Conservation (phyloP, 2,888 invertebrate genomes). For the Platycheirus albimanus region DNA sequence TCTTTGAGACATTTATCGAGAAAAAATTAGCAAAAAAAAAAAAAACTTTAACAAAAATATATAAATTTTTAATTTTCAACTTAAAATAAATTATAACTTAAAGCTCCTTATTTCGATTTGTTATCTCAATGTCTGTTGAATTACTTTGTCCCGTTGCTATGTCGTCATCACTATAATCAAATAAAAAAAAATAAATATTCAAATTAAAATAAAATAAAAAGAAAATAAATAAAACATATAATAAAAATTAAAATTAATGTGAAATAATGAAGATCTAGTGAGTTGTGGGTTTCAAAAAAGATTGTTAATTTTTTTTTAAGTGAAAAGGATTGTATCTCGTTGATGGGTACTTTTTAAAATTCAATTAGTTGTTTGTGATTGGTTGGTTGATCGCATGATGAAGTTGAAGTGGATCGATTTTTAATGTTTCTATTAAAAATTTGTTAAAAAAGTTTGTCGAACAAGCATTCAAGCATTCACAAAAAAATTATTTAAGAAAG, state of each 20-base stretch:
- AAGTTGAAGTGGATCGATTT: conserved; percentile 41
- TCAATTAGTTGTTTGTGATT: conserved; percentile 16
- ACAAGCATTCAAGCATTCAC: conserved; percentile 74
- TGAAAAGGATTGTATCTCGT: conserved; percentile 46
- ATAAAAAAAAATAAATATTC: conserved; percentile 44
- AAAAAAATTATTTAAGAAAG: conserved; percentile 59
- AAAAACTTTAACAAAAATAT: conserved; percentile 20
- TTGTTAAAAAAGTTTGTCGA: conserved; percentile 55
- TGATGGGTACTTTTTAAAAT: conserved; percentile 50
- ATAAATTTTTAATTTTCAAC: conserved; percentile 39
- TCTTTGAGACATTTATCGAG: conserved; percentile 32
- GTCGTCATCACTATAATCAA: conserved; percentile 76
- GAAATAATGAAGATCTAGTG: conserved; percentile 66
- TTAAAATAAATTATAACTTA: conserved; percentile 49
- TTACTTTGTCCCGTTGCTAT: conserved; percentile 75
- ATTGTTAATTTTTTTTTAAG: conserved; percentile 32
- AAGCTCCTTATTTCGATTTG: conserved; percentile 74
- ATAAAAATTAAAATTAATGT: conserved; percentile 61
- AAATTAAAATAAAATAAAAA: conserved; percentile 27
- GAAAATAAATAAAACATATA: conserved; percentile 21
- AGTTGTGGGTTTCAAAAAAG: conserved; percentile 43
- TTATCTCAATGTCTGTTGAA: conserved; percentile 79
- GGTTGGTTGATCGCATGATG: conserved; percentile 41
- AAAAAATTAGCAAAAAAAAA: conserved; percentile 42
- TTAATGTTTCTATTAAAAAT: conserved; percentile 38